Conservation (phyloP, 2,888 invertebrate species). For the Trichogramma dendrolimi region DNA sequence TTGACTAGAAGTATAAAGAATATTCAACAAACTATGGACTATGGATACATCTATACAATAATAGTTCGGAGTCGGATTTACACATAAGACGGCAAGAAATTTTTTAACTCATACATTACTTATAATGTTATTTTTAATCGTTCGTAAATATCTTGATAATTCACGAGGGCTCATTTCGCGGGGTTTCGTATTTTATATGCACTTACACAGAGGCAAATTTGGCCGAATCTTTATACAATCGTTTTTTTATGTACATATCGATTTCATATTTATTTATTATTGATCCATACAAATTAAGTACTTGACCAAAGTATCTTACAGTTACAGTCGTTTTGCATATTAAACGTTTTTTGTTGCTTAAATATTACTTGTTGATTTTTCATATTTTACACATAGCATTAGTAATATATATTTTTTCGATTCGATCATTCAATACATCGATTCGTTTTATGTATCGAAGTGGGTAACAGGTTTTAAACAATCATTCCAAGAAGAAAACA, state of each 20-base stretch:
- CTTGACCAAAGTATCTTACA: slow-evolving; percentile 30
- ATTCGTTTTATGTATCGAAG: slow-evolving; percentile 7
- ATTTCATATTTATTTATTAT: slow-evolving; percentile 33
- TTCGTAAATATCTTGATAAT: no score
- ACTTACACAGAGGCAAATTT: not conserved
- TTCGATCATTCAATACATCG: not conserved
- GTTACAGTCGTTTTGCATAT: slow-evolving; percentile 15
- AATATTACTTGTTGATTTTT: slow-evolving; percentile 14
- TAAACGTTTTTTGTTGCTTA: slow-evolving; percentile 16
- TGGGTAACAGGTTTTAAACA: not conserved
- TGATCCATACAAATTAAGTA: slow-evolving; percentile 36
- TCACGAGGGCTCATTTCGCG: no score
- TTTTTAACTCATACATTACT: no score
- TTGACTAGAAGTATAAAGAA: no score
- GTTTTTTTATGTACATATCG: not conserved
- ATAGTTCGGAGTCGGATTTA: no score
- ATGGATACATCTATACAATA: no score
- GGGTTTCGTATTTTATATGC: no score
- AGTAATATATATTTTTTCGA: not conserved
- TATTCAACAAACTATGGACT: no score
- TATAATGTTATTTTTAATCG: no score
- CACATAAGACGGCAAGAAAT: no score
- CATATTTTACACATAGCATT: slow-evolving; percentile 17
- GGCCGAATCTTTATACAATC: not conserved
- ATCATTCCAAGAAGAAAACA: no score